Percentiles rank a stretch among this genome's conserved stretches.
phyloP scores from a whole-genome alignment of 2,113 vertebrate genomes.

The Pithys albifrons region DNA sequence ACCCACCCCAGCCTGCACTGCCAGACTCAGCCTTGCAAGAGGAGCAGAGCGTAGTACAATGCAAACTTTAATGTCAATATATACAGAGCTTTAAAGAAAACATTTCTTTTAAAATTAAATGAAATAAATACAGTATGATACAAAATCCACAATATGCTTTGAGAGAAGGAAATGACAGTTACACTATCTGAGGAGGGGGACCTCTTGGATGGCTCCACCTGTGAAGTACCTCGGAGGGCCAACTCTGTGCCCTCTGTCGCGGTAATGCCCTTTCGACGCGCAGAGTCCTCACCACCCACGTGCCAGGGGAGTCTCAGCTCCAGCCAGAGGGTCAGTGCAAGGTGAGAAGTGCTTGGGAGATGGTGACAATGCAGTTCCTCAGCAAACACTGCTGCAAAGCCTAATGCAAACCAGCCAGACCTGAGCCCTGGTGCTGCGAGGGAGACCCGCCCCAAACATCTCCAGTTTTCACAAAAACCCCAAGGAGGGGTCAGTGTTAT shows the following conservation, averaged over 20 bases:
- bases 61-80: conserved; percentile 94
- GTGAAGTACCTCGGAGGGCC: conserved; percentile 52
- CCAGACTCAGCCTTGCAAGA: conserved; percentile 58
- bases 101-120: conserved; percentile 90
- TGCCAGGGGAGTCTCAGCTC: conserved; percentile 46
- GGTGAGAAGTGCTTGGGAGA: conserved; percentile 54
- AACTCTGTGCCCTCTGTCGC: too few species aligned
- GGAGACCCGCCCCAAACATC: background rate
- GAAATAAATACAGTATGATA: conserved; percentile 96
- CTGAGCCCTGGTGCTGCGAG: conserved; percentile 7
- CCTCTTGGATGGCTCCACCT: conserved; percentile 30
- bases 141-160: conserved; percentile 90
- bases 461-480: background rate
- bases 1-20: conserved; percentile 40
- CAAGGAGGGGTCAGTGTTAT: background rate
- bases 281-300: conserved; percentile 30
- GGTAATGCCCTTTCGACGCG: conserved; percentile 34
- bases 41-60: conserved; percentile 66
- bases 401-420: background rate
- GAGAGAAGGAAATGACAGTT: conserved; percentile 70
- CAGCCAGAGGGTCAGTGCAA: conserved; percentile 56
- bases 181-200: conserved; percentile 57
- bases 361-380: background rate
- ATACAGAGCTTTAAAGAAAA: conserved; percentile 92
- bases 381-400: background rate